phyloP scores from a whole-genome alignment of 2,888 invertebrate genomes.

The Drosophila emarginata region DNA sequence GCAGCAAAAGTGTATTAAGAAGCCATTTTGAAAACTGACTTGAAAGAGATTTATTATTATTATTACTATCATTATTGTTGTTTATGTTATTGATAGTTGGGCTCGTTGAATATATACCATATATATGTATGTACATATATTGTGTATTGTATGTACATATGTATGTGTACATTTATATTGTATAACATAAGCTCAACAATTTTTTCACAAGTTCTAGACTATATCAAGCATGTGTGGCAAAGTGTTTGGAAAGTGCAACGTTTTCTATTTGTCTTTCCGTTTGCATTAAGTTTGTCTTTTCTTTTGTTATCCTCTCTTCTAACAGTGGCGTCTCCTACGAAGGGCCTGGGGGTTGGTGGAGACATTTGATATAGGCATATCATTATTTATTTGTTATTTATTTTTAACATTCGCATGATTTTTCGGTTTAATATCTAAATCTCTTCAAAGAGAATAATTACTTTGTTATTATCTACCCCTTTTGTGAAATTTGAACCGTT shows the following conservation, averaged over 20 bases:
- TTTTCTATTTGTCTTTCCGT: background rate
- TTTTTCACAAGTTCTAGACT: background rate
- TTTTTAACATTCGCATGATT: too few relatives aligned
- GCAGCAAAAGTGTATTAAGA: slow-evolving; percentile 44
- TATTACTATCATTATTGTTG: slow-evolving; percentile 1
- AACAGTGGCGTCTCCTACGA: background rate
- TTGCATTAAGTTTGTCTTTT: background rate
- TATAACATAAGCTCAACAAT: slow-evolving; percentile 2
- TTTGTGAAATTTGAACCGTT: background rate
- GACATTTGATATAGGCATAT: too few relatives aligned
- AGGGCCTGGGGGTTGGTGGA: too few relatives aligned
- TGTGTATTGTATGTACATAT: background rate
- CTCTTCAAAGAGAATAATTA: too few relatives aligned
- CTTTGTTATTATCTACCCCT: background rate
- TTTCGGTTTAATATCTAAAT: too few relatives aligned
- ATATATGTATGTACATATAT: background rate
- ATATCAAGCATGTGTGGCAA: background rate
- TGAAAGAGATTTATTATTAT: slow-evolving; percentile 8
- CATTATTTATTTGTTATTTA: too few relatives aligned
- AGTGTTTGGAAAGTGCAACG: background rate
- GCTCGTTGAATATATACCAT: background rate
- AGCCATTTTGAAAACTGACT: slow-evolving; percentile 17
- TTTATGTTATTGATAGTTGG: background rate
- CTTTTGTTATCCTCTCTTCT: background rate
- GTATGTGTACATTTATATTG: too few relatives aligned